These are phyloP conservation scores for Brachyptera risi DNA, from an alignment of 2,888 invertebrate genomes.

Conservation along the genomic window DNA sequence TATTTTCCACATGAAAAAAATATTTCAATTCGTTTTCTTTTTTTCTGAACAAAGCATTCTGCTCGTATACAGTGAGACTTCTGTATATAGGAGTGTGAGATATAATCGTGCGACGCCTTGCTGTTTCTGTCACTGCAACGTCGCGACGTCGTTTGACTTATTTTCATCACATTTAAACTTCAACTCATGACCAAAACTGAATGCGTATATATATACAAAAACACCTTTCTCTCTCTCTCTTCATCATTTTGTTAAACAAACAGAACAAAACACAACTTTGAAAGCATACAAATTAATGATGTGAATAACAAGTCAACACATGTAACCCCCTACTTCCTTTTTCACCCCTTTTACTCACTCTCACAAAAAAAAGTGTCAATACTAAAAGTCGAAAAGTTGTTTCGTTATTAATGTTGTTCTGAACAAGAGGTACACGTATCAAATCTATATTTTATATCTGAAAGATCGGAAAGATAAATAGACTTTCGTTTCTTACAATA, in stretches of 20 bases:
- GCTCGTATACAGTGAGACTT: too few species aligned
- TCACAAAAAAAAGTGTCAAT: conserved; percentile 1
- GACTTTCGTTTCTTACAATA: conserved; percentile 7
- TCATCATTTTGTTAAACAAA: too few species aligned
- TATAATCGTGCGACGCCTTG: conserved; percentile 2
- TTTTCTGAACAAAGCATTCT: too few species aligned
- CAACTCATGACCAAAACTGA: too few species aligned
- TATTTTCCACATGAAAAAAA: too few species aligned
- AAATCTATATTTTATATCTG: conserved; percentile 16
- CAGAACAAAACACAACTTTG: too few species aligned
- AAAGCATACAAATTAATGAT: too few species aligned
- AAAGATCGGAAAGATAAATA: conserved; percentile 16
- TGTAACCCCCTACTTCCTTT: neutral
- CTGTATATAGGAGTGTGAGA: conserved; percentile 6
- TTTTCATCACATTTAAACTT: too few species aligned
- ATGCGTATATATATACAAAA: too few species aligned
- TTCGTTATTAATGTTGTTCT: neutral
- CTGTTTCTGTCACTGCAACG: neutral
- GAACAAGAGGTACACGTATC: conserved; percentile 10
- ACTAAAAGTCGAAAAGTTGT: neutral
- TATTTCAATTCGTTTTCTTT: too few species aligned
- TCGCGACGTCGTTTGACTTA: neutral
- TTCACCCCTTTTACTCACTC: neutral
- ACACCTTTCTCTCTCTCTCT: too few species aligned
- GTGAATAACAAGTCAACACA: too few species aligned